Percentiles rank a stretch among this genome's conserved stretches.
These are phyloP conservation scores for Camponotus fellah DNA, from an alignment of 2,888 invertebrate genomes.

Conservation along the genomic window DNA sequence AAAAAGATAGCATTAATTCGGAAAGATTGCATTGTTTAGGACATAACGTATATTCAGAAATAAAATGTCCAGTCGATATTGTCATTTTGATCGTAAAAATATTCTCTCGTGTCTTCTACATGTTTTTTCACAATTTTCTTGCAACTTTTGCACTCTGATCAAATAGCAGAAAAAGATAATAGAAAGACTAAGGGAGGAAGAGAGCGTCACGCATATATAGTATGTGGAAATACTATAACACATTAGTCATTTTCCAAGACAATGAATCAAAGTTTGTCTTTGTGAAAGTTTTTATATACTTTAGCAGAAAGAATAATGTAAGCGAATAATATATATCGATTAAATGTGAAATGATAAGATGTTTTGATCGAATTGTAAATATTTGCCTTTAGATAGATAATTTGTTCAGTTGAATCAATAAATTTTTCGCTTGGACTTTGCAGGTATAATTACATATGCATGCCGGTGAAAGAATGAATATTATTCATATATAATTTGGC, in stretches of 20 bases:
- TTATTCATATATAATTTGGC: conserved; percentile 48
- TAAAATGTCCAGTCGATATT: conserved; percentile 54
- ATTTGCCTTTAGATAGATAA: conserved; percentile 57
- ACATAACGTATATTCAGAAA: background rate
- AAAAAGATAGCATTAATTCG: background rate
- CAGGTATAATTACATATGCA: conserved; percentile 63
- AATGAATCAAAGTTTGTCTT: conserved; percentile 61
- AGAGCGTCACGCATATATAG: conserved; percentile 48
- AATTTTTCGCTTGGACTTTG: conserved; percentile 56
- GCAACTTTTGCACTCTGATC: conserved; percentile 28
- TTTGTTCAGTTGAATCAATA: conserved; percentile 75
- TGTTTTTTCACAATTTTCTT: background rate
- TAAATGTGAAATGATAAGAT: conserved; percentile 73
- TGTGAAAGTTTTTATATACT: conserved; percentile 72
- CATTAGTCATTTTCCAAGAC: conserved; percentile 36
- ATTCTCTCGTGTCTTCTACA: conserved; percentile 38
- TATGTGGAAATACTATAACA: conserved; percentile 20
- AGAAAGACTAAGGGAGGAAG: conserved; percentile 68
- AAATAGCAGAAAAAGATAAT: conserved; percentile 52
- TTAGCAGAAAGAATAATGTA: conserved; percentile 47
- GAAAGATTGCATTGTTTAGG: background rate
- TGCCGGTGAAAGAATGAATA: conserved; percentile 64
- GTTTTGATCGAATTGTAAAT: conserved; percentile 64
- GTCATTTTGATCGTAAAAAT: conserved; percentile 57
- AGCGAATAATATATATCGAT: conserved; percentile 67